A percentile compares a stretch with the other conserved stretches of the same genome.
These are phyloP conservation scores for Oreocharis arfaki DNA, from an alignment of 2,113 vertebrate species.

Conservation along the genomic window DNA sequence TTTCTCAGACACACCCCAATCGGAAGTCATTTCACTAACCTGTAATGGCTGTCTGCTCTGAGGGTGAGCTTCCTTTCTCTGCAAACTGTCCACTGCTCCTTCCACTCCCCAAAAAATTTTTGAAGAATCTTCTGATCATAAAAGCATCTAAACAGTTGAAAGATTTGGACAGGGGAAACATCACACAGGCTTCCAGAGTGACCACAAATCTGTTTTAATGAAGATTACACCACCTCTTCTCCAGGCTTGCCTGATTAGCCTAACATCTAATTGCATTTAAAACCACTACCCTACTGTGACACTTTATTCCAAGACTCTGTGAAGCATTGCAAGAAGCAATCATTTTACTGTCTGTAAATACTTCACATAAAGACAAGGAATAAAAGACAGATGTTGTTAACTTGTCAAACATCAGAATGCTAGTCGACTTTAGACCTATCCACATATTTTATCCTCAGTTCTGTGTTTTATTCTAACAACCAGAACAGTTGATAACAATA, in stretches of 20 bases:
- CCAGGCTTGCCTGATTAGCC: background rate
- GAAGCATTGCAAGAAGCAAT: background rate
- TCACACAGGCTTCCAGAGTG: background rate
- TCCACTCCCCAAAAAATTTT: slow-evolving; percentile 78
- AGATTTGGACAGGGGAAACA: background rate
- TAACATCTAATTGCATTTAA: background rate
- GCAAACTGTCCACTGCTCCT: slow-evolving; percentile 79
- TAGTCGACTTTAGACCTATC: background rate
- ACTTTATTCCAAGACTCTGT: background rate
- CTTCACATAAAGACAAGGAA: background rate
- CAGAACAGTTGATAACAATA: background rate
- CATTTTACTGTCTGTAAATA: background rate
- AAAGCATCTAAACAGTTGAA: slow-evolving; percentile 69
- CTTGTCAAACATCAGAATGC: background rate
- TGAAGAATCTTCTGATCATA: slow-evolving; percentile 65
- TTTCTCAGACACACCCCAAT: background rate
- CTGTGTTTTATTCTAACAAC: background rate
- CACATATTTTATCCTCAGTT: background rate
- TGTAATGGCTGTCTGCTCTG: slow-evolving; percentile 83
- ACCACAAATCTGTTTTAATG: background rate
- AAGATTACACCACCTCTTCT: background rate
- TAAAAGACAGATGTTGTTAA: background rate
- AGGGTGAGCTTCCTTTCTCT: slow-evolving; percentile 80
- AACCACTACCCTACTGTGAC: background rate
- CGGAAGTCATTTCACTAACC: slow-evolving; percentile 64